Conservation (phyloP, 2,113 vertebrate species). For the Etia nguti region DNA sequence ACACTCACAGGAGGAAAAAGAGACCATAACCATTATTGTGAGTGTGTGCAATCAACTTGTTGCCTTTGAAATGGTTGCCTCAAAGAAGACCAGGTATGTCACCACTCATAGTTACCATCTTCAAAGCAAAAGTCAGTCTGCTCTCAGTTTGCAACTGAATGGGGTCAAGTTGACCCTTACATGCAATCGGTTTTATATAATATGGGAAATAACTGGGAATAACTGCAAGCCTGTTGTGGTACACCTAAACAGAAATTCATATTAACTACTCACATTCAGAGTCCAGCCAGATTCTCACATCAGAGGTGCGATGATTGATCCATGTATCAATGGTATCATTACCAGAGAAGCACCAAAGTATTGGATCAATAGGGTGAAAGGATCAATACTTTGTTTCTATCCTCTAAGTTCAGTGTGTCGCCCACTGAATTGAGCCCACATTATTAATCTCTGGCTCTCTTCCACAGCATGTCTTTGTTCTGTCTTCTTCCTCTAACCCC, state of each 20-base stretch:
- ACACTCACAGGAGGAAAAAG: not conserved
- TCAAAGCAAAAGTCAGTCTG: not conserved
- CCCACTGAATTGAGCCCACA: not conserved
- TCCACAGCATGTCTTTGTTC: not conserved
- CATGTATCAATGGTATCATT: not conserved
- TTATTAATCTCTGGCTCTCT: not conserved
- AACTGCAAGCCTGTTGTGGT: not conserved
- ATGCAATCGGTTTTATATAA: not conserved
- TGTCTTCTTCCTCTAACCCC: not conserved
- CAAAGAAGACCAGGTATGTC: not conserved
- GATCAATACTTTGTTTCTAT: not conserved
- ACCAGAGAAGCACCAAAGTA: not conserved
- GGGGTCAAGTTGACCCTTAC: not conserved
- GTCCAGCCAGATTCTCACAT: not conserved
- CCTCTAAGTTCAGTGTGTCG: not conserved
- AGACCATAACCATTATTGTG: not conserved
- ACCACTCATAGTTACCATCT: not conserved
- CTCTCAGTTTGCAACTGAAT: not conserved
- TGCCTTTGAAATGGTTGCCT: not conserved
- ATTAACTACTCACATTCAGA: not conserved
- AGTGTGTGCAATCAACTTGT: not conserved
- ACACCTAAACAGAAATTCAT: not conserved
- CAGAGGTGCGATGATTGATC: not conserved
- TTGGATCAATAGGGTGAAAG: not conserved
- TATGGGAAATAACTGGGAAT: not conserved